A percentile compares a stretch with the other conserved stretches of the same genome.
These are phyloP conservation scores for Diglossa cyanea DNA, from an alignment of 2,797 vertebrate genomes.

Conservation along the genomic window DNA sequence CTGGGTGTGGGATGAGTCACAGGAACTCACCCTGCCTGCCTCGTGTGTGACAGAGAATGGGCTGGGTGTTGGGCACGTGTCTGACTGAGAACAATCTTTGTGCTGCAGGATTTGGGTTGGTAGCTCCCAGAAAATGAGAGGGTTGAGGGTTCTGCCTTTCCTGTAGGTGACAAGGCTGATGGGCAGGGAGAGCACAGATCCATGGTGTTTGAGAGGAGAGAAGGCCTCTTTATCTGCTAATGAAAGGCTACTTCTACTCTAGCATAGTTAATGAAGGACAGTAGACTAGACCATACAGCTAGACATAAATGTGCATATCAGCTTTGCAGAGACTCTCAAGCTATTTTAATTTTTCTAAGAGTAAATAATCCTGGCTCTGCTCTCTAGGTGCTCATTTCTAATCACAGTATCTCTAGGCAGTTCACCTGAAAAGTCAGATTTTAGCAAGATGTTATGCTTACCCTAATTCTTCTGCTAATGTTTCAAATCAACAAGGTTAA, in stretches of 20 bases:
- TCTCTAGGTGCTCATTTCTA: not conserved
- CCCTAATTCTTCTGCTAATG: not conserved
- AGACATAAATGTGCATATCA: not conserved
- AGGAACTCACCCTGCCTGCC: not conserved
- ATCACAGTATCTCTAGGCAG: not conserved
- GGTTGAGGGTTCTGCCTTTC: not conserved
- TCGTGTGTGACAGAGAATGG: fast-evolving
- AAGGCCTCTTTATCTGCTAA: not conserved
- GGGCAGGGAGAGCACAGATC: not conserved
- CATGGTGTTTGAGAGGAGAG: not conserved
- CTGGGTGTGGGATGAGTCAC: not conserved
- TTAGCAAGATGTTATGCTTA: not conserved
- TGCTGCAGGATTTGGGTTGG: not conserved
- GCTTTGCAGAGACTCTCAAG: not conserved
- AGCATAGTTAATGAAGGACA: not conserved
- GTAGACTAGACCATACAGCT: not conserved
- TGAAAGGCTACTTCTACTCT: not conserved
- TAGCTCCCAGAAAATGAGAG: not conserved
- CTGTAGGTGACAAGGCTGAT: not conserved
- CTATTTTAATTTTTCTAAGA: not conserved
- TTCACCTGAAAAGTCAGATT: not conserved
- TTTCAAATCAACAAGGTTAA: not conserved
- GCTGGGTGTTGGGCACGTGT: not conserved
- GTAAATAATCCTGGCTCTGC: not conserved
- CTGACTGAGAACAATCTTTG: not conserved